Evolutionary conservation across 2,888 invertebrate genomes (phyloP).

Genomic region (Unio delphinus): DNA sequence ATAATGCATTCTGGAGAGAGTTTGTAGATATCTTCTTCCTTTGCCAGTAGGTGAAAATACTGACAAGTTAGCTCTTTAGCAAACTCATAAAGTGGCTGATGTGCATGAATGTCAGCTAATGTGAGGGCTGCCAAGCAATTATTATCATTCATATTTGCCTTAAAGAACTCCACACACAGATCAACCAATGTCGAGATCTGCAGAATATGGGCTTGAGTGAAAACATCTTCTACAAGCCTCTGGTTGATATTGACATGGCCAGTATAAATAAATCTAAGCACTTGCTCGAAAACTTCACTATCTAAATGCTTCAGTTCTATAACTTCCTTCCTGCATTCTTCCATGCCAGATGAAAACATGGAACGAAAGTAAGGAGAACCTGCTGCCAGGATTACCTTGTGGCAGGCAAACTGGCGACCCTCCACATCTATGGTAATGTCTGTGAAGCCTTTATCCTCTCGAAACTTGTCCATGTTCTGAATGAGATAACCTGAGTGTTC

Average conservation of each 20-base stretch:
- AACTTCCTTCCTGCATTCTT: slow-evolving; percentile 56
- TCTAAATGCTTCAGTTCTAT: slow-evolving; percentile 60
- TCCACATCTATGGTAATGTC: slow-evolving; percentile 58
- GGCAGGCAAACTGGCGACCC: slow-evolving; percentile 53
- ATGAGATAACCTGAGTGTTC: slow-evolving; percentile 58
- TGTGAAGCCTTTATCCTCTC: slow-evolving; percentile 55
- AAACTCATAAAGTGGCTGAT: slow-evolving; percentile 53
- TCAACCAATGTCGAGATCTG: slow-evolving; percentile 52
- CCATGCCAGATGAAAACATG: slow-evolving; percentile 67
- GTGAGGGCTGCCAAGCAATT: slow-evolving; percentile 63
- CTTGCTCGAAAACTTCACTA: slow-evolving; percentile 54
- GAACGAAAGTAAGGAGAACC: slow-evolving; percentile 62
- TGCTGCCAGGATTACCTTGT: slow-evolving; percentile 61
- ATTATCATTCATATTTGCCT: slow-evolving; percentile 57
- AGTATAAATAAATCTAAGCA: slow-evolving; percentile 60
- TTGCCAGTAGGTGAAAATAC: slow-evolving; percentile 50
- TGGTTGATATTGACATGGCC: slow-evolving; percentile 54
- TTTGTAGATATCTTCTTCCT: slow-evolving; percentile 60
- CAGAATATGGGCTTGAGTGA: slow-evolving; percentile 62
- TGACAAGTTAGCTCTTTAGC: slow-evolving; percentile 54
- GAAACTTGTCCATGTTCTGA: slow-evolving; percentile 56
- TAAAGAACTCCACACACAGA: slow-evolving; percentile 54
- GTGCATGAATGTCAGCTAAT: slow-evolving; percentile 61
- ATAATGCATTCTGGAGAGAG: slow-evolving; percentile 57
- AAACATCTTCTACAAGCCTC: slow-evolving; percentile 54